These are phyloP conservation scores for Danio kyathit DNA, from an alignment of 2,797 vertebrate genomes.

Conservation along the genomic window DNA sequence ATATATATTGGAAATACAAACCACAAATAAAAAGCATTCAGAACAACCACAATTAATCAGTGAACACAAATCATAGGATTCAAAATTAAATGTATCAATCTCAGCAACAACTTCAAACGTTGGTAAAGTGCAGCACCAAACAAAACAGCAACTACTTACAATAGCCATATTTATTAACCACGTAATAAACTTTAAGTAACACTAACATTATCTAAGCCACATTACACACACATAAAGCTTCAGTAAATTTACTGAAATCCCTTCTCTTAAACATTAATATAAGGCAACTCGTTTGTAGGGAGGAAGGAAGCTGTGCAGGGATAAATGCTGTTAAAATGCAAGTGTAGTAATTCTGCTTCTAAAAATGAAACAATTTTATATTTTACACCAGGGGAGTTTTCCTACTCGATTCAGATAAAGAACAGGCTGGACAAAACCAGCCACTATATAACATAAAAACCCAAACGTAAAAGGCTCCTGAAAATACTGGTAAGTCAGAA, in stretches of 20 bases:
- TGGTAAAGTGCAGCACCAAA: too few species aligned
- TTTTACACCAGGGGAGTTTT: background rate
- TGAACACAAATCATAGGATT: too few species aligned
- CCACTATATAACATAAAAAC: background rate
- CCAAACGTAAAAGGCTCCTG: background rate
- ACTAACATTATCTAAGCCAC: background rate
- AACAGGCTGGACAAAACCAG: constrained; percentile 13
- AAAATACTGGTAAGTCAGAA: background rate
- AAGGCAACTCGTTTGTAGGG: background rate
- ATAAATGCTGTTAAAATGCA: too few species aligned
- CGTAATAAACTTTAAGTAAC: background rate
- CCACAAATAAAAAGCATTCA: too few species aligned
- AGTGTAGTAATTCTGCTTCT: background rate
- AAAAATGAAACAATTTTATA: background rate
- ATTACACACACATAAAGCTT: background rate
- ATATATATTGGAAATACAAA: too few species aligned
- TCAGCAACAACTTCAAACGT: too few species aligned
- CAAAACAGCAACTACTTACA: background rate
- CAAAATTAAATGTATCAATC: too few species aligned
- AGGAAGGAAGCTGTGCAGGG: too few species aligned
- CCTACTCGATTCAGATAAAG: background rate
- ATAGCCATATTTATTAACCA: background rate
- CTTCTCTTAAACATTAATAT: background rate
- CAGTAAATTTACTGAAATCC: background rate
- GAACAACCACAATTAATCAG: too few species aligned